phyloP scores from a whole-genome alignment of 1,140 invertebrate genomes.

The Drosophila tristis region DNA sequence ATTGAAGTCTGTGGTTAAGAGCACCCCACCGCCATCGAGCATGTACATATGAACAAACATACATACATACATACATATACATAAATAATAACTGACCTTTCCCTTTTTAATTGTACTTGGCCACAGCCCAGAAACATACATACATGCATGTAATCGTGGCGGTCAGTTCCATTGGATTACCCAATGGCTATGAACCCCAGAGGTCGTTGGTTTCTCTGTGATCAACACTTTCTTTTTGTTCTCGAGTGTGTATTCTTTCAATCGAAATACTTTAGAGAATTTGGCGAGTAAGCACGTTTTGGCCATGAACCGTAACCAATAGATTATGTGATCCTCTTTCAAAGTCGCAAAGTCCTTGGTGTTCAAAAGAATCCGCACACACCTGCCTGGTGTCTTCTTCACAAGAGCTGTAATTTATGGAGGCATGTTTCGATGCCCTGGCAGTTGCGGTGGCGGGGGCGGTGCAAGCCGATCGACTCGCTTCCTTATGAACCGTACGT shows the following conservation, averaged over 20 bases:
- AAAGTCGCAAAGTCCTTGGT: not conserved
- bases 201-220: too few relatives aligned
- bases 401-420: slow-evolving; percentile 16
- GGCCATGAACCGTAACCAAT: slow-evolving; percentile 6
- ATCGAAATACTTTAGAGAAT: too few relatives aligned
- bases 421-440: not conserved
- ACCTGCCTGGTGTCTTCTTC: not conserved
- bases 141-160: too few relatives aligned
- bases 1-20: slow-evolving; percentile 47
- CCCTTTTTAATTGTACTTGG: not conserved
- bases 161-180: slow-evolving; percentile 7
- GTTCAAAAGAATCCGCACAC: not conserved
- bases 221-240: too few relatives aligned
- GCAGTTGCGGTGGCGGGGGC: slow-evolving; percentile 10
- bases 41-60: not conserved
- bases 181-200: slow-evolving; percentile 2
- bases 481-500: slow-evolving; percentile 47
- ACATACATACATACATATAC: not conserved
- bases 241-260: too few relatives aligned
- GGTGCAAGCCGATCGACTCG: slow-evolving; percentile 5
- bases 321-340: too few relatives aligned
- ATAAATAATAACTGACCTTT: slow-evolving; percentile 32
- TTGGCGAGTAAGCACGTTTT: slow-evolving; percentile 10
- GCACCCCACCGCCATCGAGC: slow-evolving; percentile 12
- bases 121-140: too few relatives aligned